Percentiles rank a stretch among this genome's conserved stretches.
Conservation (phyloP, 2,888 invertebrate species). For the Flexamia atlantica region DNA sequence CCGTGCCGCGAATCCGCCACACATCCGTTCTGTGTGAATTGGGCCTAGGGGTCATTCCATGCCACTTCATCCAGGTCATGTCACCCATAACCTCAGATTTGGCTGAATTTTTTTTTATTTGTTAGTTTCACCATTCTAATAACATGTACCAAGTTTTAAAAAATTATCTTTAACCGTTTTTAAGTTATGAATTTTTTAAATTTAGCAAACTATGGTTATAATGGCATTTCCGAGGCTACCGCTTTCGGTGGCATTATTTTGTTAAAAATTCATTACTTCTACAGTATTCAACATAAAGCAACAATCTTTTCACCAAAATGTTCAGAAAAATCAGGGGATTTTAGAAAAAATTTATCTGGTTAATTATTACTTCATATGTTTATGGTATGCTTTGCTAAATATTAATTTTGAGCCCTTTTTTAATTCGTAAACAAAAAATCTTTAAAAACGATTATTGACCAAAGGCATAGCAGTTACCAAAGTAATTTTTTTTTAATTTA, state of each 20-base stretch:
- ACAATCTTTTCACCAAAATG: constrained; percentile 44
- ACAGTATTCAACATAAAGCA: constrained; percentile 47
- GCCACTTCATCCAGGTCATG: no score
- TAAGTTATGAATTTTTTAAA: constrained; percentile 22
- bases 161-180: constrained; percentile 22
- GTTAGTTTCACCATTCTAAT: constrained; percentile 10
- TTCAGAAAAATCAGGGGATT: constrained; percentile 32
- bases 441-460: no score
- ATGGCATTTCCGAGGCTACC: constrained; percentile 26
- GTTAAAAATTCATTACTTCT: constrained; percentile 41
- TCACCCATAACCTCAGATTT: constrained; percentile 28
- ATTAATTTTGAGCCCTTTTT: constrained; percentile 36
- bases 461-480: neutral
- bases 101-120: constrained; percentile 24
- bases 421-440: no score
- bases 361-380: no score
- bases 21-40: no score
- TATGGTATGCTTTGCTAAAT: constrained; percentile 56
- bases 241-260: constrained; percentile 36
- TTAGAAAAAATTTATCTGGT: constrained; percentile 50
- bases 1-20: no score
- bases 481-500: neutral
- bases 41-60: no score
- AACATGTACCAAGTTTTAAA: constrained; percentile 6
- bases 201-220: neutral